A percentile compares a stretch with the other conserved stretches of the same genome.
phyloP scores from a whole-genome alignment of 2,113 vertebrate species.

The Solea solea region DNA sequence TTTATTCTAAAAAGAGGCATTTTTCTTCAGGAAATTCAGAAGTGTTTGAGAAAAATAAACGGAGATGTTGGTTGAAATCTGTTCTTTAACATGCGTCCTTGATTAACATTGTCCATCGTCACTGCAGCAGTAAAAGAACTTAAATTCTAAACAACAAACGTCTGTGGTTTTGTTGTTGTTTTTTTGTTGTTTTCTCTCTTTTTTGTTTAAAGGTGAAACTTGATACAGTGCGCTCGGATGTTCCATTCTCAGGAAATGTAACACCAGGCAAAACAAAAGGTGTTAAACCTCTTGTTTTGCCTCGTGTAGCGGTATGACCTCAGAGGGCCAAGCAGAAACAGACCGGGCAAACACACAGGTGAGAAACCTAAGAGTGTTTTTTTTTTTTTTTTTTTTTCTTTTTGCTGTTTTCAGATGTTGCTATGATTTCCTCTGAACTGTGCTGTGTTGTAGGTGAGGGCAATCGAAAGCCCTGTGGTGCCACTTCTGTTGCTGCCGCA shows the following conservation, averaged over 20 bases:
- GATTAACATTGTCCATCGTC: too few relatives aligned
- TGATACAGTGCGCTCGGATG: constrained; percentile 9
- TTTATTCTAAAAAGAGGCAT: too few relatives aligned
- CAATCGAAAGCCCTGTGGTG: constrained; percentile 24
- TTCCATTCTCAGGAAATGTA: constrained; percentile 52
- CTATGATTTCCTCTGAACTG: constrained; percentile 10
- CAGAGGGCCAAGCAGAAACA: constrained; percentile 12
- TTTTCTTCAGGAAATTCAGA: too few relatives aligned
- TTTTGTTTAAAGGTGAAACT: constrained; percentile 1
- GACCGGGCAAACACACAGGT: constrained; percentile 12
- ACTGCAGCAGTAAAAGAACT: too few relatives aligned
- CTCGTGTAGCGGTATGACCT: constrained; percentile 26
- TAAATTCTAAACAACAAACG: too few relatives aligned
- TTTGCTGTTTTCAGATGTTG: background rate
- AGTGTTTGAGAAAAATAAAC: too few relatives aligned
- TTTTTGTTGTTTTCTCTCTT: background rate
- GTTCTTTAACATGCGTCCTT: too few relatives aligned
- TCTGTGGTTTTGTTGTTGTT: background rate
- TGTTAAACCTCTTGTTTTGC: constrained; percentile 48
- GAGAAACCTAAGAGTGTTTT: background rate
- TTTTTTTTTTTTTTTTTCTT: background rate
- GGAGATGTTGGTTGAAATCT: too few relatives aligned
- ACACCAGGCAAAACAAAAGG: too few relatives aligned
- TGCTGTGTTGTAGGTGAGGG: constrained; percentile 9
- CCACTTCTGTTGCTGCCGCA: constrained; percentile 35